Percentiles rank a stretch among this genome's conserved stretches.
phyloP scores from a whole-genome alignment of 2,113 vertebrate genomes.

The Zonotrichia leucophrys region DNA sequence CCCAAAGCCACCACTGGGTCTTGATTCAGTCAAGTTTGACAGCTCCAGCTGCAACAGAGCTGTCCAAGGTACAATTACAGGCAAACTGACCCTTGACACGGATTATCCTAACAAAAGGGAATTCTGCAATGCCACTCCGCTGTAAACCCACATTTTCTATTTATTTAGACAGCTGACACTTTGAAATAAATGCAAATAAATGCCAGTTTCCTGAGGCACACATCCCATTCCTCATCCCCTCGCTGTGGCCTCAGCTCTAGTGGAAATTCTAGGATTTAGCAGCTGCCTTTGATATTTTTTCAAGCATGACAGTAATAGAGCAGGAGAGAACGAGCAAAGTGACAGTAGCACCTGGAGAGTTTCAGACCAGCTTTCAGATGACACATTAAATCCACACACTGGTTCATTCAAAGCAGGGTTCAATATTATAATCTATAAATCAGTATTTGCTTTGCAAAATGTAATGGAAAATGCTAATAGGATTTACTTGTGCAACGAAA shows the following conservation, averaged over 20 bases:
- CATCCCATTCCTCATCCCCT: neutral
- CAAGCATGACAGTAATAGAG: neutral
- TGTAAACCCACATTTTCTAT: neutral
- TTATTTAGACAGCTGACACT: neutral
- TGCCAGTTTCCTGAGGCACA: neutral
- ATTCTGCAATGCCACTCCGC: neutral
- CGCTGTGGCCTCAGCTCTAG: neutral
- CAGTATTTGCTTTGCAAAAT: constrained; percentile 51
- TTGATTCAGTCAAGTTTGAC: neutral
- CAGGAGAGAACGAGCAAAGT: neutral
- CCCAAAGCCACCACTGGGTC: neutral
- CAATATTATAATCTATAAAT: constrained; percentile 54
- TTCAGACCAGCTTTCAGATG: neutral
- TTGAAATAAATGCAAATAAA: constrained; percentile 23
- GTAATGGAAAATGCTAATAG: constrained; percentile 66
- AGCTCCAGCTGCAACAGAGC: neutral
- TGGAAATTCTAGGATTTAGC: neutral
- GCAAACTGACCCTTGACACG: neutral
- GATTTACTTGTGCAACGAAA: constrained; percentile 57
- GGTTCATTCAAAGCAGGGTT: neutral
- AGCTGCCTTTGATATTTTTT: neutral
- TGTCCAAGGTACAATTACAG: neutral
- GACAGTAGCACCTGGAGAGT: neutral
- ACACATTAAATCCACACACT: neutral
- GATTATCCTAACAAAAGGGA: neutral